Percentiles rank a stretch among this genome's conserved stretches.
phyloP scores from a whole-genome alignment of 2,888 invertebrate genomes.

The Ichneumon xanthorius region DNA sequence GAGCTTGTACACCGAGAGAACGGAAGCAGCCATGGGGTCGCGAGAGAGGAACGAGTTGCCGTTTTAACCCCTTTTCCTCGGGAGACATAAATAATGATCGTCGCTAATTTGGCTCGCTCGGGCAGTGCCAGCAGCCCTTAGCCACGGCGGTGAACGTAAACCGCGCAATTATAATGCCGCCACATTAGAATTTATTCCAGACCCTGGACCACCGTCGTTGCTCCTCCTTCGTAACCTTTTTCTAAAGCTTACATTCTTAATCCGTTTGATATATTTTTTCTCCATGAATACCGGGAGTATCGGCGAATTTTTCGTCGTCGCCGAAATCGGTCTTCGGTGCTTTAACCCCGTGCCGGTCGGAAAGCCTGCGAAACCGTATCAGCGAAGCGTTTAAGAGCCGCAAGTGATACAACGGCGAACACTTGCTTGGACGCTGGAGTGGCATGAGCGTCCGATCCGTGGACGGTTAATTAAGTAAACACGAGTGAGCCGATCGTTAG shows the following conservation, averaged over 20 bases:
- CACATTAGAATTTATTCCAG: conserved; percentile 84
- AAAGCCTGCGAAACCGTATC: not conserved
- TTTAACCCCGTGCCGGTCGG: conserved; percentile 64
- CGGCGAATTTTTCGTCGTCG: conserved; percentile 72
- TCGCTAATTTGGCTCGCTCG: conserved; percentile 82
- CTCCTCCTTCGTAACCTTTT: conserved; percentile 80
- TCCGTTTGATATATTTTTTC: conserved; percentile 81
- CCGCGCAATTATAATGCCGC: conserved; percentile 84
- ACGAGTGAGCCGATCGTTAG: conserved; percentile 32
- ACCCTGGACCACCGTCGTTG: conserved; percentile 62
- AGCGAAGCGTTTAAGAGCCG: not conserved
- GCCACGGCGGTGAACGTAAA: conserved; percentile 77
- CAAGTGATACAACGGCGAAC: not conserved
- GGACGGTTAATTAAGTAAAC: conserved; percentile 23
- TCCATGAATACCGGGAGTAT: conserved; percentile 69
- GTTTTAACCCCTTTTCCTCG: conserved; percentile 83
- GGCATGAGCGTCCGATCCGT: too few species aligned
- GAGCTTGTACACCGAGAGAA: conserved; percentile 47
- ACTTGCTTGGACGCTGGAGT: not conserved
- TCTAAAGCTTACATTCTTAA: conserved; percentile 84
- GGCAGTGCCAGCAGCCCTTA: conserved; percentile 75
- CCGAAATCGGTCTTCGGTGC: conserved; percentile 71
- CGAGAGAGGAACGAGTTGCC: conserved; percentile 62
- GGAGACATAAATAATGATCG: conserved; percentile 84
- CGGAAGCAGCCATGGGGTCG: conserved; percentile 51